Evolutionary conservation across 2,888 invertebrate genomes (phyloP).

Genomic region (Escarpia spicata): DNA sequence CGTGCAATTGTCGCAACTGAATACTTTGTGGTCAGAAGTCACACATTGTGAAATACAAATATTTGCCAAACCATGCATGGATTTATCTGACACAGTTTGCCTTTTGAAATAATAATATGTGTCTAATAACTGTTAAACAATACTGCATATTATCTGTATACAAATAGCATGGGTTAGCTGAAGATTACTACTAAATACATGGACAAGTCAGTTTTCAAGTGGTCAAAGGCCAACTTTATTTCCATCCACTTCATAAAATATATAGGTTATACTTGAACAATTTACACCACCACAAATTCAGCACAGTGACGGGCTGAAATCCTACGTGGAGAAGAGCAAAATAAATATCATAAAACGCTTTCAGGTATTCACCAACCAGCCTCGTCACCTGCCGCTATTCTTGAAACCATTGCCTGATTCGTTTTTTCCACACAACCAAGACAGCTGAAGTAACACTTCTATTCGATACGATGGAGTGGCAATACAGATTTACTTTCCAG

Average conservation of each 20-base stretch:
- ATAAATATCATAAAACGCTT: background rate
- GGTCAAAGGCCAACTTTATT: constrained; percentile 13
- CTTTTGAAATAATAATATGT: no score
- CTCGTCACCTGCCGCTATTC: background rate
- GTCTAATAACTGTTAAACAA: background rate
- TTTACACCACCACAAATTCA: constrained; percentile 10
- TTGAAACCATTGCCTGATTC: background rate
- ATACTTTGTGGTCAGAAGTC: no score
- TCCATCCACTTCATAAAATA: constrained; percentile 16
- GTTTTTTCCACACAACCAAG: background rate
- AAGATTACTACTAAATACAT: background rate
- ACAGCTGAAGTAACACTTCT: background rate
- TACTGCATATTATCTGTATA: background rate
- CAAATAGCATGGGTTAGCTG: background rate
- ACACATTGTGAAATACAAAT: no score
- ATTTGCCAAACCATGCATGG: no score
- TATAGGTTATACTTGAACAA: constrained; percentile 16
- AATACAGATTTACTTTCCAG: background rate
- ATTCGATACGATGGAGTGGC: background rate
- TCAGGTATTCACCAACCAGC: constrained; percentile 2
- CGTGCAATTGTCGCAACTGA: no score
- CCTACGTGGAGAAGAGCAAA: background rate
- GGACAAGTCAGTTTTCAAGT: background rate
- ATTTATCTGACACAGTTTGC: no score
- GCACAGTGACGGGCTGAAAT: background rate